phyloP scores from a whole-genome alignment of 1,140 invertebrate genomes.

The Macrostomum lignano region DNA sequence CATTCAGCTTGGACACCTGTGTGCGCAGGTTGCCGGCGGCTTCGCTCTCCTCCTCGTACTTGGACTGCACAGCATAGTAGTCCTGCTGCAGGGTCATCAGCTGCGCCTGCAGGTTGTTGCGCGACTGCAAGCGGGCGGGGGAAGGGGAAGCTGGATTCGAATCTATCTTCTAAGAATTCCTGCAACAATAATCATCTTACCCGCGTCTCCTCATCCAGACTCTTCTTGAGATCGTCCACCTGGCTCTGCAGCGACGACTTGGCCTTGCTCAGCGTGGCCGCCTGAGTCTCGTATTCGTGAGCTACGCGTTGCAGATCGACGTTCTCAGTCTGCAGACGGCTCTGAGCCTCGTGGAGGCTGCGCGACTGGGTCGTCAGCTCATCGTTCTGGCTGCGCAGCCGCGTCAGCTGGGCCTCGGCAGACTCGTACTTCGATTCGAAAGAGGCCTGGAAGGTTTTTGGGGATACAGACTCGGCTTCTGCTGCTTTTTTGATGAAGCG shows the following conservation, averaged over 20 bases:
- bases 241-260: constrained; percentile 15
- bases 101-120: constrained; percentile 19
- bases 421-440: constrained; percentile 20
- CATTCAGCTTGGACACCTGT: constrained; percentile 14
- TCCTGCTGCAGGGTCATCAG: constrained; percentile 19
- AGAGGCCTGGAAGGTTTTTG: constrained; percentile 11
- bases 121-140: constrained; percentile 20
- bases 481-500: too few species aligned
- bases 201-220: constrained; percentile 21
- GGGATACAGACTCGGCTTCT: too few species aligned
- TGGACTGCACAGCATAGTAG: constrained; percentile 22
- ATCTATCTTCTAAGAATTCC: neutral
- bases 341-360: constrained; percentile 16
- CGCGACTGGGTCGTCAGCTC: constrained; percentile 22
- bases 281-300: constrained; percentile 24
- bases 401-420: constrained; percentile 14
- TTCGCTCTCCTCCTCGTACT: constrained; percentile 24
- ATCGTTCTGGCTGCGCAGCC: constrained; percentile 21
- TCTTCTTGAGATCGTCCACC: constrained; percentile 21
- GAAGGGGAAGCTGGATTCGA: too few species aligned
- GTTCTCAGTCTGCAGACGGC: constrained; percentile 24
- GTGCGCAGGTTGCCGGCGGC: constrained; percentile 13
- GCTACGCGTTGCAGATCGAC: constrained; percentile 23
- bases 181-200: constrained; percentile 10
- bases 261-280: constrained; percentile 19